These are phyloP conservation scores for Tipula lateralis DNA, from an alignment of 2,888 invertebrate species.

Conservation along the genomic window DNA sequence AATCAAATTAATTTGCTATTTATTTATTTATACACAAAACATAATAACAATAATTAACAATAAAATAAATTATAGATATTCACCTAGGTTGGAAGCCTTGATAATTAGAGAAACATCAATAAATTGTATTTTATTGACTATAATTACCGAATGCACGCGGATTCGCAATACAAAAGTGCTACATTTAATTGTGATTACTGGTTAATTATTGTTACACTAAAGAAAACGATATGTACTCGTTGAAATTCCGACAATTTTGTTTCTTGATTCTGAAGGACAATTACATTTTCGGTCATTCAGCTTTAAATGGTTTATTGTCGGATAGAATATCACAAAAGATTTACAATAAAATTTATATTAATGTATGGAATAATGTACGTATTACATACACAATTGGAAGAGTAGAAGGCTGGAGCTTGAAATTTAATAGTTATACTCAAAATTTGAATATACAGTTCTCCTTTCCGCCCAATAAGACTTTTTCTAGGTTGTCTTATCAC, in stretches of 20 bases:
- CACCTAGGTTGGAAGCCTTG: neutral
- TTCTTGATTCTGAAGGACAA: neutral
- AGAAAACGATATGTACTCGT: neutral
- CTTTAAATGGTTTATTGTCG: too few species aligned
- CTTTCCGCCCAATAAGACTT: too few species aligned
- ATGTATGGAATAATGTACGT: too few species aligned
- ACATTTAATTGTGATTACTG: neutral
- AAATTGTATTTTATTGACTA: neutral
- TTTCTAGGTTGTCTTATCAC: too few species aligned
- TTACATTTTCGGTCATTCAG: neutral
- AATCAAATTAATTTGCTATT: neutral
- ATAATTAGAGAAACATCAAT: neutral
- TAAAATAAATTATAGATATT: neutral
- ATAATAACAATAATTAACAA: neutral
- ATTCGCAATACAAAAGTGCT: neutral
- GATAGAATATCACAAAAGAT: too few species aligned
- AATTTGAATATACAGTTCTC: too few species aligned
- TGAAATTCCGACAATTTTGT: neutral
- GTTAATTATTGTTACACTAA: neutral
- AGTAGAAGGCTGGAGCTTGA: too few species aligned
- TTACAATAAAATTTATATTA: too few species aligned
- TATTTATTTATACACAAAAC: neutral
- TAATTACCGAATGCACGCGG: neutral
- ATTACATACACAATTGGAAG: too few species aligned
- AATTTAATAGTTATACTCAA: too few species aligned